phyloP scores from a whole-genome alignment of 2,113 vertebrate species.

The Chaenocephalus aceratus region DNA sequence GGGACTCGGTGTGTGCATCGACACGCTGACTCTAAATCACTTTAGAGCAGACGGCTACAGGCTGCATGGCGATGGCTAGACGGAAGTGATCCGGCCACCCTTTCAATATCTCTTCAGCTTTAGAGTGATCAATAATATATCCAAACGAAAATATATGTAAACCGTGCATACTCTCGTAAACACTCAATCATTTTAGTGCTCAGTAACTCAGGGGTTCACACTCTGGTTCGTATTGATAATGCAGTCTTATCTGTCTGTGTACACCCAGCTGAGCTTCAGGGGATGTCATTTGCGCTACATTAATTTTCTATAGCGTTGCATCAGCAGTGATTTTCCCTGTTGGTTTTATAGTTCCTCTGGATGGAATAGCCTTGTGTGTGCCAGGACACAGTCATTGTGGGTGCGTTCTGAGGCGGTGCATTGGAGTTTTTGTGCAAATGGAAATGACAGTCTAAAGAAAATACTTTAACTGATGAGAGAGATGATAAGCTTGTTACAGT shows the following conservation, averaged over 20 bases:
- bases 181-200: background rate
- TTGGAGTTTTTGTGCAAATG: slow-evolving; percentile 21
- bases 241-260: slow-evolving; percentile 38
- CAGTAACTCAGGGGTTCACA: slow-evolving; percentile 14
- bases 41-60: slow-evolving; percentile 20
- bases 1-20: slow-evolving; percentile 68
- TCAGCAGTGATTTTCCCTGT: slow-evolving; percentile 30
- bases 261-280: slow-evolving; percentile 43
- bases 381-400: slow-evolving; percentile 27
- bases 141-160: background rate
- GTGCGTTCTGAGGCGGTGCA: slow-evolving; percentile 29
- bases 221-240: slow-evolving; percentile 47
- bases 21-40: slow-evolving; percentile 53
- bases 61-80: slow-evolving; percentile 22
- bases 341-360: slow-evolving; percentile 32
- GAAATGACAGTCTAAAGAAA: slow-evolving; percentile 36
- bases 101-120: background rate
- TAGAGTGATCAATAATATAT: background rate
- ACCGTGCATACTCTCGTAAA: background rate
- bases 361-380: slow-evolving; percentile 27
- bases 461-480: background rate
- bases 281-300: slow-evolving; percentile 53
- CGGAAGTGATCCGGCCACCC: background rate
- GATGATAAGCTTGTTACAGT: background rate
- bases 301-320: slow-evolving; percentile 47